Base-by-base conservation (phyloP, 2,797 vertebrate genomes). In the Lepidocolaptes lacrymiger region DNA sequence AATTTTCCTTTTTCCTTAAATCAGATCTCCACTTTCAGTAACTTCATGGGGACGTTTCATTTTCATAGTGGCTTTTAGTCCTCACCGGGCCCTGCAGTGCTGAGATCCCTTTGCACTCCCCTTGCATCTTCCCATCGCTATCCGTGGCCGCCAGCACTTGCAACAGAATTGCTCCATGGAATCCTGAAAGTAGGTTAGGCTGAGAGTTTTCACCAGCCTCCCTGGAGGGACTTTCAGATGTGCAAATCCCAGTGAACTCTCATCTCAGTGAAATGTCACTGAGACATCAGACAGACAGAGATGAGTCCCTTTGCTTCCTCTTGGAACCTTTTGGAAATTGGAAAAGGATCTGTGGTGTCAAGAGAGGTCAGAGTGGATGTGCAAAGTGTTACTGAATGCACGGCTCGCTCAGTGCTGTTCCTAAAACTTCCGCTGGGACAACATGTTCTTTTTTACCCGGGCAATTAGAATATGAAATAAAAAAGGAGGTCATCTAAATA, bases 221-320 rank as follows among this genome's bases (percentile, higher is more conserved):
- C 84, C 85, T 63, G 61, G 74, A 67, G 80, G 41, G 52, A 74
- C 34, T 84, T 94, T 97, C 76, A 96, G 86, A 79, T 91, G 81
- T 93, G 78, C 91, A 95, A 93, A 96, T 93, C 91, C 81, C 89
- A 80, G 68, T 58, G 88, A 95, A 79, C 89, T 89, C 7, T 86
- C 80, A 73, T 69, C 74, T 86, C 52, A 52, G 64, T 4, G 12
- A 87, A 93, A 93, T 93, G 87, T 89, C 86, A 92, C 56, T 0
- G 36, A 91, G 85, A 63, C 72, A 67, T 80, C 82, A 90, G 64
- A 71, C 0, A 62, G 71, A 23, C 14, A 8, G 81, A 52, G 64
- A 64, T 56, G 68, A 41, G 30, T 87, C 68, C 61, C 37, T 95
- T 55, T 76, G 58, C 92, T 89, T 89, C 81, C 63, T 79, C 63